These are phyloP conservation scores for Orchestia grillus DNA, from an alignment of 1,140 invertebrate genomes.

Conservation along the genomic window DNA sequence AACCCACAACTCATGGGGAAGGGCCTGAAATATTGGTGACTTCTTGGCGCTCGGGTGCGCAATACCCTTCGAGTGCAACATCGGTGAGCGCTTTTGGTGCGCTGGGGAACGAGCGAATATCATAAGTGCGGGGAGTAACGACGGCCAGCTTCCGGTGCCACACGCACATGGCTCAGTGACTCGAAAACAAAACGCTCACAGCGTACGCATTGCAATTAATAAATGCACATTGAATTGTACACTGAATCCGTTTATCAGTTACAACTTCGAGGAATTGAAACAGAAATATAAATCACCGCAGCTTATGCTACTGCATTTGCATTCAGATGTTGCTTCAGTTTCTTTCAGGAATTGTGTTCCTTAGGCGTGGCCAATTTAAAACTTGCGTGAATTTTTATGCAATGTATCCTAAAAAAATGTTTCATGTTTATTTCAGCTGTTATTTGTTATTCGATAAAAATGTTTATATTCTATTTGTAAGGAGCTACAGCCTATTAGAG, in stretches of 20 bases:
- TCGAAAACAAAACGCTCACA: not conserved
- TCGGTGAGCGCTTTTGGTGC: not conserved
- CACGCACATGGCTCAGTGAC: not conserved
- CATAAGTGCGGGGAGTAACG: not conserved
- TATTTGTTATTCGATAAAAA: no score
- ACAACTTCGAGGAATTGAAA: not conserved
- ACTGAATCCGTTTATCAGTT: not conserved
- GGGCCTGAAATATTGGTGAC: not conserved
- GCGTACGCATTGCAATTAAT: not conserved
- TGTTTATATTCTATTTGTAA: no score
- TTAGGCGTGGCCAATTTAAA: no score
- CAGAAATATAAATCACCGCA: no score
- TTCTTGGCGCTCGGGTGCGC: not conserved
- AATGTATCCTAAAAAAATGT: no score
- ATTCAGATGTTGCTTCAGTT: no score
- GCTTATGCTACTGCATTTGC: no score
- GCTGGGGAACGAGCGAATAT: not conserved
- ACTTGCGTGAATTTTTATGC: no score
- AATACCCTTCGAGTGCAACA: not conserved
- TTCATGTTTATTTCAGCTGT: no score
- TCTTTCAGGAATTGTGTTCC: no score
- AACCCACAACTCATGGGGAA: not conserved
- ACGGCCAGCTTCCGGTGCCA: not conserved
- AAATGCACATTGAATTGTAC: not conserved
- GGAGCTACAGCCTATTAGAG: no score